phyloP scores from a whole-genome alignment of 2,888 invertebrate species.

The Geophilus truncorum region DNA sequence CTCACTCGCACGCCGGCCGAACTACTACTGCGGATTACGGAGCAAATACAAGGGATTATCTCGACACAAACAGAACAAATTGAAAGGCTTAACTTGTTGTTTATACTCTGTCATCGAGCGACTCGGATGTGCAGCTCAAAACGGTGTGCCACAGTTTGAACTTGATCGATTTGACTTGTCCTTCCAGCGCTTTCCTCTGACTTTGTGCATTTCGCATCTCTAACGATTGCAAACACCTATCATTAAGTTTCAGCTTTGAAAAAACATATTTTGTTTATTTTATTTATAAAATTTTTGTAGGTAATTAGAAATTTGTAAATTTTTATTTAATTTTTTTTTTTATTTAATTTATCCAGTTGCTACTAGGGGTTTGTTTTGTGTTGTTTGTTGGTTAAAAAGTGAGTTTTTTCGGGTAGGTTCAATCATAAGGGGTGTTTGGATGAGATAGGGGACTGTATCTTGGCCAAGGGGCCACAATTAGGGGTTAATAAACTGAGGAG shows the following conservation, averaged over 20 bases:
- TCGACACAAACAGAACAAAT: neutral
- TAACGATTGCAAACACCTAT: no score
- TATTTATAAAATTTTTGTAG: no score
- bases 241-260: no score
- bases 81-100: neutral
- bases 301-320: no score
- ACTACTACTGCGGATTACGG: neutral
- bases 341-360: no score
- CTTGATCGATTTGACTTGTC: neutral
- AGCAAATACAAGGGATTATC: neutral
- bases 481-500: slow-evolving; percentile 19
- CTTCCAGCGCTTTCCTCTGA: neutral
- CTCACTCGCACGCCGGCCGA: neutral
- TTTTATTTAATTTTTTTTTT: no score
- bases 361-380: neutral
- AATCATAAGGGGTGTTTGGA: neutral
- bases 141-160: neutral
- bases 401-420: neutral
- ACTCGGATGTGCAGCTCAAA: neutral
- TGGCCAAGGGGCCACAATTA: neutral
- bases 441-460: neutral
- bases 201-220: neutral
- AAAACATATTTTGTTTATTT: no score
- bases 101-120: neutral
- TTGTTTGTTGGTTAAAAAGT: neutral